Conservation (phyloP, 2,888 invertebrate genomes). For the Hedychridium roseum region DNA sequence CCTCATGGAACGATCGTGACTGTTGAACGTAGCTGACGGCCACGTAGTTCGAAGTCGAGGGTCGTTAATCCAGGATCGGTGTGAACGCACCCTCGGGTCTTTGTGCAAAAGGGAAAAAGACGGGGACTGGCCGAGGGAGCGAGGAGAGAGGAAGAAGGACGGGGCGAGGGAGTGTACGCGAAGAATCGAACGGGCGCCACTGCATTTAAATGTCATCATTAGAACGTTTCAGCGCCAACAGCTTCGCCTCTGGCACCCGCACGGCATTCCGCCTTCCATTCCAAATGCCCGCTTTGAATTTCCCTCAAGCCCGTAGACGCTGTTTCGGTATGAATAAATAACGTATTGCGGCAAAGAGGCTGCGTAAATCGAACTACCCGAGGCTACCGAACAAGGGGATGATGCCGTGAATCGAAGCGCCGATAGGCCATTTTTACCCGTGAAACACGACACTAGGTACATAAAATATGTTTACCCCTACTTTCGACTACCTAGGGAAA, state of each 20-base stretch:
- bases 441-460: no score
- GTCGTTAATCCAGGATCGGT: conserved; percentile 20
- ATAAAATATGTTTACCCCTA: no score
- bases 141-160: not conserved
- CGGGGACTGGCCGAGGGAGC: not conserved
- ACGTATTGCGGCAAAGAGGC: conserved; percentile 43
- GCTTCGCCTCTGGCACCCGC: conserved; percentile 43
- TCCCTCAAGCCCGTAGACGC: conserved; percentile 40
- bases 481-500: no score
- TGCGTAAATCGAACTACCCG: no score
- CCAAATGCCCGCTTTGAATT: conserved; percentile 47
- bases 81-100: conserved; percentile 38
- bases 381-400: no score
- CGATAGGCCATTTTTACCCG: no score
- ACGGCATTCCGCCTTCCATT: conserved; percentile 38
- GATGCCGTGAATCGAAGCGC: no score
- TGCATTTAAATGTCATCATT: conserved; percentile 65
- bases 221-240: conserved; percentile 54
- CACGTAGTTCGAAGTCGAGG: not conserved
- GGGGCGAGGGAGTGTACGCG: conserved; percentile 14
- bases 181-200: conserved; percentile 61
- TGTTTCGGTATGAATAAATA: conserved; percentile 58
- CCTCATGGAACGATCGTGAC: no score
- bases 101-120: conserved; percentile 8
- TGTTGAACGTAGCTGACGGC: not conserved